Percentiles rank a stretch among this genome's conserved stretches.
Conservation (phyloP, 2,888 invertebrate genomes). For the Hermodice carunculata region DNA sequence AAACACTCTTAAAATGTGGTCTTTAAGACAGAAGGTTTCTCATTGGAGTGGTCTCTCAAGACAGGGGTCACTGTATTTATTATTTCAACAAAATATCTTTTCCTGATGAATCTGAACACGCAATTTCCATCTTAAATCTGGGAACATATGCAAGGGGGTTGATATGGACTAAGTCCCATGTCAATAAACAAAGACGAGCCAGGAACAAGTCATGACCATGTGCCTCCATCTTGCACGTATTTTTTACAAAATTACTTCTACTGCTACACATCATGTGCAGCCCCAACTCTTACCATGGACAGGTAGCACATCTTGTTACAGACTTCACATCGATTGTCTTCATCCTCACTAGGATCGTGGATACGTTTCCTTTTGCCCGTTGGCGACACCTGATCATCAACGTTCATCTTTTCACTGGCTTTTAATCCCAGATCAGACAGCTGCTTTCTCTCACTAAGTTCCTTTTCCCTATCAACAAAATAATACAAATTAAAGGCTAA, state of each 20-base stretch:
- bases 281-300: constrained; percentile 85
- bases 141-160: too few species aligned
- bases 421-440: constrained; percentile 76
- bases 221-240: too few species aligned
- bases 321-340: constrained; percentile 85
- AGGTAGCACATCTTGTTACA: constrained; percentile 87
- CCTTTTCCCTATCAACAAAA: constrained; percentile 72
- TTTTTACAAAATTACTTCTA: too few species aligned
- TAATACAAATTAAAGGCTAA: background rate
- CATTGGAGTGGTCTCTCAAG: too few species aligned
- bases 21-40: too few species aligned
- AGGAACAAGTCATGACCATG: background rate
- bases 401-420: constrained; percentile 76
- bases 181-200: background rate
- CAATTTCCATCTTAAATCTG: too few species aligned
- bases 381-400: constrained; percentile 74
- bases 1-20: too few species aligned
- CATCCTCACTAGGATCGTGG: constrained; percentile 73
- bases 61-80: too few species aligned
- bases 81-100: too few species aligned
- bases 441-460: constrained; percentile 77
- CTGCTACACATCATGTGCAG: too few species aligned
- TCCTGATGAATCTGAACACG: too few species aligned
- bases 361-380: constrained; percentile 13
- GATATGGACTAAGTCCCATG: too few species aligned